phyloP scores from a whole-genome alignment of 2,797 vertebrate species.

The Danio choprae region DNA sequence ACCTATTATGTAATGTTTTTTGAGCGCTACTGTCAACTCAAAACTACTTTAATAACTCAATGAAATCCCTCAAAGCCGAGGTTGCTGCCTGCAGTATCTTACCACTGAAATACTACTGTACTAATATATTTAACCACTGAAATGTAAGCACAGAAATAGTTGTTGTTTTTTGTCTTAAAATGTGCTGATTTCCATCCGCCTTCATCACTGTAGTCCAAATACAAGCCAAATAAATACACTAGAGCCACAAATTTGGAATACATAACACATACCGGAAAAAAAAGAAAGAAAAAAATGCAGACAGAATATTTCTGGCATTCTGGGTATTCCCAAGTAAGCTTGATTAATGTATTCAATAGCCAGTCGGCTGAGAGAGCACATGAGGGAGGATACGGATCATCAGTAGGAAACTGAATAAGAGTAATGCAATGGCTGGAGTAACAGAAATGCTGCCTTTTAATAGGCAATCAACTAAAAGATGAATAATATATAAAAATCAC shows the following conservation, averaged over 20 bases:
- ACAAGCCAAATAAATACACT: constrained; percentile 1
- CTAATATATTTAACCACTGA: not conserved
- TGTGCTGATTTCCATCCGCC: not conserved
- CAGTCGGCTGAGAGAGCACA: not conserved
- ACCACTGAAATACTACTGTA: not conserved
- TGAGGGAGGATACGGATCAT: not conserved
- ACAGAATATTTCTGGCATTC: not conserved
- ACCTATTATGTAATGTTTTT: constrained; percentile 30
- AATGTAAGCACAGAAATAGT: constrained; percentile 22
- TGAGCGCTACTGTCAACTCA: constrained; percentile 15
- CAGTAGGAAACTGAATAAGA: not conserved
- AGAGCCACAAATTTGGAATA: not conserved
- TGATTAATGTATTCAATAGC: not conserved
- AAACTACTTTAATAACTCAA: constrained; percentile 13
- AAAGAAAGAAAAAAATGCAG: not conserved
- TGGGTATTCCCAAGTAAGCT: constrained; percentile 11
- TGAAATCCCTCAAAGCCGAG: not conserved
- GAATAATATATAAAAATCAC: not conserved
- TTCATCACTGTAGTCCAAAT: not conserved
- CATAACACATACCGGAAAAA: not conserved
- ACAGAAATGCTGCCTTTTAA: no score
- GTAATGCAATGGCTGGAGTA: not conserved
- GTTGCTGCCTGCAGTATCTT: not conserved
- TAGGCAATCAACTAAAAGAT: no score
- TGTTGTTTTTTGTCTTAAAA: not conserved